Base-by-base conservation (phyloP, 2,113 vertebrate species). In the Proterorhinus semilunaris region DNA sequence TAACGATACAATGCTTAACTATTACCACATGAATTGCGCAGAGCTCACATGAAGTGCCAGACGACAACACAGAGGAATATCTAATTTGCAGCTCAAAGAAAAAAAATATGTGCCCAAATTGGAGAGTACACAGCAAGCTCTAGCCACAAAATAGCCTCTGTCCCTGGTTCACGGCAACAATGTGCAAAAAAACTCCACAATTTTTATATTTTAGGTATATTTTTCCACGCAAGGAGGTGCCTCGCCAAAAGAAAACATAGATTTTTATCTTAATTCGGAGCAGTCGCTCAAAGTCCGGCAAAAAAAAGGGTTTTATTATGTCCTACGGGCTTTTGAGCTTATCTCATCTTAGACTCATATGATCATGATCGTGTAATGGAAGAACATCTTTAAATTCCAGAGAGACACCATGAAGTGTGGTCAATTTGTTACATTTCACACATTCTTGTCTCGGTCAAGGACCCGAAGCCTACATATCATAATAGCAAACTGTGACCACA, bases 201-300 rank as follows among this genome's bases (percentile, higher is more conserved):
- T n/a, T n/a, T n/a, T n/a, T n/a, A n/a, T n/a, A 66, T 73, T 69
- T 73, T n/a, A 36, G 27, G 27, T 36, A 3, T 45, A 46, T 36
- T 66, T 65, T 75, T 42, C 2, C 45, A 64, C 17, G 67, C 66
- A 83, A 84, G 75, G 83, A 72, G 42, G 72, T 59, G 79, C 62
- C 51, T 13, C 64, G 61, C 71, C 49, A 88, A 76, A 57, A 68
- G 51, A 62, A 53, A 50, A 87, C 66, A 67, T n/a, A 70, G 89
- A 89, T 90, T 82, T 51, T 0, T 66, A 91, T 91, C 87, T 78
- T 61, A 81, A 91, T 85, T 84, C 68, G 72, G 65, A 7, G 13
- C 81, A 75, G 84, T 85, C 83, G 79, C 81, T 89, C 84, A 79
- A 65, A 81, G 70, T 75, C 69, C 27, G 61, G 61, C 67, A 51